These are phyloP conservation scores for Pelmatolapia mariae DNA, from an alignment of 2,113 vertebrate genomes.

Conservation along the genomic window DNA sequence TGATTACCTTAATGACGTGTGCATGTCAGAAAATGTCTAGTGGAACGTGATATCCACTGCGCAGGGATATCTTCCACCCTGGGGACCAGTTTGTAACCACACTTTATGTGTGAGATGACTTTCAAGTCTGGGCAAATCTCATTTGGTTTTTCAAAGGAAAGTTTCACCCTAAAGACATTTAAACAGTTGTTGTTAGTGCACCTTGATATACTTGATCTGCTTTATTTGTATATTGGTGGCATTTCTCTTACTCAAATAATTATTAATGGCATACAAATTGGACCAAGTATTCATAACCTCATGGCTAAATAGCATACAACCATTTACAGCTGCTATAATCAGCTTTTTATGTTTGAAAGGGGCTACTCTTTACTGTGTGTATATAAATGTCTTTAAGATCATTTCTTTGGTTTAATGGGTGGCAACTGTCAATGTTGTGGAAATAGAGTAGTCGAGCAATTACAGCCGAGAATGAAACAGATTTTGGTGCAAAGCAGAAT, in stretches of 20 bases:
- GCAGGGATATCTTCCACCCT: not conserved
- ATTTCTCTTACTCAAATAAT: not conserved
- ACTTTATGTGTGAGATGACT: conserved; percentile 10
- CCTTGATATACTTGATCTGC: not conserved
- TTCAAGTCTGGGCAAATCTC: conserved; percentile 26
- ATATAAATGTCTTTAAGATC: not conserved
- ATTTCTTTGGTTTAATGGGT: not conserved
- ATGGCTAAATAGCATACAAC: not conserved
- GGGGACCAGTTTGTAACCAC: conserved; percentile 21
- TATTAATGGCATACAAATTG: not conserved
- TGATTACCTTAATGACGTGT: conserved; percentile 24
- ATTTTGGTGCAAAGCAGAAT: not conserved
- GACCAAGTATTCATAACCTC: not conserved
- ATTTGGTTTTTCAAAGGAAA: not conserved
- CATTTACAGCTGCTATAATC: not conserved
- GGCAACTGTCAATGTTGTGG: not conserved
- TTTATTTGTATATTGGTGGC: not conserved
- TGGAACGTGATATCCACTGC: conserved; percentile 9
- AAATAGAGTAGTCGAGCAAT: not conserved
- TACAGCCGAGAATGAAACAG: not conserved
- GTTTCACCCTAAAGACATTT: not conserved
- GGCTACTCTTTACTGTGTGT: not conserved
- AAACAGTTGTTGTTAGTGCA: not conserved
- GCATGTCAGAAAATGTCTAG: conserved; percentile 21
- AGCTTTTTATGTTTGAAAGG: not conserved